Conservation (phyloP, 2,113 vertebrate genomes). For the Falcunculus frontatus region DNA sequence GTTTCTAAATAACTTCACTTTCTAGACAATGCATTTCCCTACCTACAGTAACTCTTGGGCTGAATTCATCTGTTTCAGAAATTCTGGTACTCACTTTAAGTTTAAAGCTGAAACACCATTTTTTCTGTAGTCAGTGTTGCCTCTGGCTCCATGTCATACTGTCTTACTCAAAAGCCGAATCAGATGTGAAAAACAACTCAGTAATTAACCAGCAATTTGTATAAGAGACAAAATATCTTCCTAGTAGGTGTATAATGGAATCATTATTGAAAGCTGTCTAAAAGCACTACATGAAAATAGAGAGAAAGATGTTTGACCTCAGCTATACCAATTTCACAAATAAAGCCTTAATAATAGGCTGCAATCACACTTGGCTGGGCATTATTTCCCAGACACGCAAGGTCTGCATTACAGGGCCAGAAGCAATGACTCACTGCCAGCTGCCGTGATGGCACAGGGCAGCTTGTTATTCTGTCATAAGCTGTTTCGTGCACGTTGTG, state of each 20-base stretch:
- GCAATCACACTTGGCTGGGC: constrained; percentile 69
- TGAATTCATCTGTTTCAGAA: background rate
- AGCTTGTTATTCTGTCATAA: constrained; percentile 50
- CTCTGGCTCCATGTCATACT: constrained; percentile 24
- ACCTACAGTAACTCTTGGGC: background rate
- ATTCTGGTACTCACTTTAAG: background rate
- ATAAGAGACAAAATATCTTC: constrained; percentile 31
- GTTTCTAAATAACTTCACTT: background rate
- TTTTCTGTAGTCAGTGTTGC: background rate
- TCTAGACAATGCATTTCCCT: background rate
- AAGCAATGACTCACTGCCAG: constrained; percentile 66
- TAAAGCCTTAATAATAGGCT: constrained; percentile 70
- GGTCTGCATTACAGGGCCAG: constrained; percentile 59
- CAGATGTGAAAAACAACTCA: constrained; percentile 19
- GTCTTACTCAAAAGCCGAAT: constrained; percentile 28
- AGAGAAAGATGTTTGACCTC: constrained; percentile 61
- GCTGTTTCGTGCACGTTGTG: background rate
- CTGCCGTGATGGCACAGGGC: constrained; percentile 53
- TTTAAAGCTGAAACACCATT: background rate
- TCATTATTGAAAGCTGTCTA: constrained; percentile 35
- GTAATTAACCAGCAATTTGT: constrained; percentile 65
- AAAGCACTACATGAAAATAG: constrained; percentile 25
- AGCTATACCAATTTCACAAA: constrained; percentile 61
- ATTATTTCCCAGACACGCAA: constrained; percentile 67
- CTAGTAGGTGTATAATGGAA: background rate